Evolutionary conservation across 1,140 invertebrate species (phyloP).

Genomic region (Zophobas morio): DNA sequence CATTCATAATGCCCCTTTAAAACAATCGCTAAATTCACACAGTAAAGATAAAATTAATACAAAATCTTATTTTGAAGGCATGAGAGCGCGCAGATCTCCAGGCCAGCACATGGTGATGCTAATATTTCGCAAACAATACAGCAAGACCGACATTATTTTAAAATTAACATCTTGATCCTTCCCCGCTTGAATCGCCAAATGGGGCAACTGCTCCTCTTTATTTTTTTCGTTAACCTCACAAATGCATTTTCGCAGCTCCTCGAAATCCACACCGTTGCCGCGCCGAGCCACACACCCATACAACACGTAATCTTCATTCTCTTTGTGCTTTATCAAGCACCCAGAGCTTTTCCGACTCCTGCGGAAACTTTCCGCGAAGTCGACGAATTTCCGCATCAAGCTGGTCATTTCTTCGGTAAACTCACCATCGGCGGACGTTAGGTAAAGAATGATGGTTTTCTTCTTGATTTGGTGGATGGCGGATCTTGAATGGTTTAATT

Average conservation of each 20-base stretch:
- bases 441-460: conserved; percentile 8
- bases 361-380: neutral
- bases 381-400: neutral
- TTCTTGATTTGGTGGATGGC: conserved; percentile 5
- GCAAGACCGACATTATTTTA: conserved; percentile 7
- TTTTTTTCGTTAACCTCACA: neutral
- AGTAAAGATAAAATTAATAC: too few species aligned
- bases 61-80: neutral
- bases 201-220: neutral
- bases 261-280: neutral
- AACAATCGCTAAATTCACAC: too few species aligned
- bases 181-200: conserved; percentile 7
- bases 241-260: neutral
- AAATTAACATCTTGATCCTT: neutral
- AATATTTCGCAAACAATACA: conserved; percentile 7
- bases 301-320: conserved; percentile 2
- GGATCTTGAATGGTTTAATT: neutral
- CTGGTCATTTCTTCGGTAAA: conserved; percentile 16
- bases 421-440: neutral
- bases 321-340: neutral
- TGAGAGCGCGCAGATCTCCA: neutral
- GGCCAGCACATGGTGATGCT: conserved; percentile 20
- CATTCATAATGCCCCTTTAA: conserved; percentile 4
- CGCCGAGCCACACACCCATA: conserved; percentile 7
- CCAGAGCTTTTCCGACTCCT: neutral